phyloP scores from a whole-genome alignment of 35 echinoderm and acorn worm species.

The Heliocidaris erythrogramma region DNA sequence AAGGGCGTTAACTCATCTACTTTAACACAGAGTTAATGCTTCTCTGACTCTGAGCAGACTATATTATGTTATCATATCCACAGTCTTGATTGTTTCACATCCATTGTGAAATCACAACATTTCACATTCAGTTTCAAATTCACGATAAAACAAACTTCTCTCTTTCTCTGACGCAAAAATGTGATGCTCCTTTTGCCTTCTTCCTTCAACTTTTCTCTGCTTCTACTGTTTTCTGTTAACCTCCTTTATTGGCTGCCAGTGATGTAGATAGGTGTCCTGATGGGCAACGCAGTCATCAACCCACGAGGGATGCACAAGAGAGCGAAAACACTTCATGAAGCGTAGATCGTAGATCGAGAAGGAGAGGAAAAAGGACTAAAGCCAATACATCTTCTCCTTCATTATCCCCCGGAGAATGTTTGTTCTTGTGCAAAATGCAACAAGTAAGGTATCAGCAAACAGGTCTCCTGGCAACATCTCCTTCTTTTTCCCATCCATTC shows the following conservation, averaged over 20 bases:
- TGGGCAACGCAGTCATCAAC: background rate
- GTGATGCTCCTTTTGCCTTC: background rate
- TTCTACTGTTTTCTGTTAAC: background rate
- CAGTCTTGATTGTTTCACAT: too few species aligned
- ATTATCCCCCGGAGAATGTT: background rate
- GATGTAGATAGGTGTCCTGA: background rate
- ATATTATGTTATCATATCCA: too few species aligned
- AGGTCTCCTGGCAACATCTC: background rate
- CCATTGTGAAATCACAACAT: background rate
- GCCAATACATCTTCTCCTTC: conserved; percentile 5
- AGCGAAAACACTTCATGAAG: conserved; percentile 17
- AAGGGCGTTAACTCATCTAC: too few species aligned
- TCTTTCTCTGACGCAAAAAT: background rate
- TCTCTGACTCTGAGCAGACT: too few species aligned
- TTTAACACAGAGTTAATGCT: too few species aligned
- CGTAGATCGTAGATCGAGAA: background rate
- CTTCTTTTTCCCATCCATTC: background rate
- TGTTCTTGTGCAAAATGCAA: background rate
- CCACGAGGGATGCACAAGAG: background rate
- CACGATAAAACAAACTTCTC: background rate
- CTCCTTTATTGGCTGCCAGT: background rate
- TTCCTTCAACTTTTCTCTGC: background rate
- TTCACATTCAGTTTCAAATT: background rate
- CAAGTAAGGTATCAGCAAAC: conserved; percentile 2
- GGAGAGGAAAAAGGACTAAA: background rate